Base-by-base conservation (phyloP, 2,113 vertebrate species). In the Elgaria multicarinata region DNA sequence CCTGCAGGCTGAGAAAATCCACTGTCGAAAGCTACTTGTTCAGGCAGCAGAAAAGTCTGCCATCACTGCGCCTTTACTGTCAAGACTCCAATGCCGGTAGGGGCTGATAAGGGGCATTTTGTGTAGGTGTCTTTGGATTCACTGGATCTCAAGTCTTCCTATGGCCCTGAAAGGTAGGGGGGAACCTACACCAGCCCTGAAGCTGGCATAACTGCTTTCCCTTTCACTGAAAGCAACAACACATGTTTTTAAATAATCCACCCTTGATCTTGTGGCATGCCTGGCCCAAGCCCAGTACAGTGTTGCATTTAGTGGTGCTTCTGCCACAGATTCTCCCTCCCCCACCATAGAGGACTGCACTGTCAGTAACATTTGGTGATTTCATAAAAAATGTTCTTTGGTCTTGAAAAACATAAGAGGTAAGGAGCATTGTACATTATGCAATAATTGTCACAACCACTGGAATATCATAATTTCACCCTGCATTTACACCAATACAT, bases 401-500 rank as follows among this genome's bases (percentile, higher is more conserved):
- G 36, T 0, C 0, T 55, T 28, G 66, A 85, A 69, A 92, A 93
- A 94, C 94, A 92, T 50, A 0, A 36, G 28, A 89, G 76, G 87
- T 2, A 81, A 64, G 77, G 24, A 92, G 53, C 46, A 90, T n/a
- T 85, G 90, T 67, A 90, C 87, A 55, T 89, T 42, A 93, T 2
- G 42, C 58, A 89, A 90, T 85, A 93, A 89, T 87, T 89, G 42
- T 91, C 39, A 24, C 39, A 44, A 92, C 66, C 85, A 89, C 85
- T 87, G 76, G 75, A 67, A 83, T 20, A 95, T 83, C 1, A 93
- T 92, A 90, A 90, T 93, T 93, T 90, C 93, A 90, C 80, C 89
- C 87, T 92, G 92, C 89, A 91, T 93, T 86, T 88, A 91, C 89
- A 93, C 91, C 95, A 94, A 92, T 91, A 90, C 78, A 91, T 93